These are phyloP conservation scores for Xylota segnis DNA, from an alignment of 2,888 invertebrate species.

Conservation along the genomic window DNA sequence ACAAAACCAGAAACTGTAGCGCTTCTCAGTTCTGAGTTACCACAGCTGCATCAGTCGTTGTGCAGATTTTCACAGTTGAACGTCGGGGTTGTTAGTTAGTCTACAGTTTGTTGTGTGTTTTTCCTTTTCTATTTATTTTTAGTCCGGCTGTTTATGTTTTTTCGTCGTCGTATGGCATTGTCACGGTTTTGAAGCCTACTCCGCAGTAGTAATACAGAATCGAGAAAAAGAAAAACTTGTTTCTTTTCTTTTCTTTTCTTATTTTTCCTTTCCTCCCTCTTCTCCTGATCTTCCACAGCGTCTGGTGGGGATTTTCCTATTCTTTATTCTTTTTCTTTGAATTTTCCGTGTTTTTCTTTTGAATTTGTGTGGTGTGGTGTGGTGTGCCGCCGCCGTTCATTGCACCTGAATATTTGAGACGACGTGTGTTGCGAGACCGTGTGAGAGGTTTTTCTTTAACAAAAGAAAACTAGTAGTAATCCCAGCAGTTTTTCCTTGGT, in stretches of 20 bases:
- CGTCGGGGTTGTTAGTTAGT: constrained; percentile 17
- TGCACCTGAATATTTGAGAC: constrained; percentile 41
- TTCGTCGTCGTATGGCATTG: neutral
- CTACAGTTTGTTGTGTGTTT: neutral
- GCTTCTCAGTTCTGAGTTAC: neutral
- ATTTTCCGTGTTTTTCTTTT: constrained; percentile 46
- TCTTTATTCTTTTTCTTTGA: constrained; percentile 4
- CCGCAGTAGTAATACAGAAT: constrained; percentile 1
- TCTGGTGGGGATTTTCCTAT: constrained; percentile 28
- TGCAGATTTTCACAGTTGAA: constrained; percentile 43
- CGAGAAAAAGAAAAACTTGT: constrained; percentile 11
- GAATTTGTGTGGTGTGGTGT: neutral
- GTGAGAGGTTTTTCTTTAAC: neutral
- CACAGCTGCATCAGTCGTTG: constrained; percentile 51
- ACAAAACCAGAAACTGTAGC: constrained; percentile 14
- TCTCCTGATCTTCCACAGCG: neutral
- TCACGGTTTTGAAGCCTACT: neutral
- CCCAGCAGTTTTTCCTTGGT: constrained; percentile 8
- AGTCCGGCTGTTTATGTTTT: constrained; percentile 9
- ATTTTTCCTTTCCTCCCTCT: no score
- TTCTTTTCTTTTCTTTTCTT: neutral
- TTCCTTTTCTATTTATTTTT: constrained; percentile 1
- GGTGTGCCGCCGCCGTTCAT: constrained; percentile 34
- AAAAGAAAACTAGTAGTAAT: neutral
- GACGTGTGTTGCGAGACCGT: neutral